A percentile compares a stretch with the other conserved stretches of the same genome.
Evolutionary conservation across 1,140 invertebrate genomes (phyloP).

Genomic region (Popillia japonica): DNA sequence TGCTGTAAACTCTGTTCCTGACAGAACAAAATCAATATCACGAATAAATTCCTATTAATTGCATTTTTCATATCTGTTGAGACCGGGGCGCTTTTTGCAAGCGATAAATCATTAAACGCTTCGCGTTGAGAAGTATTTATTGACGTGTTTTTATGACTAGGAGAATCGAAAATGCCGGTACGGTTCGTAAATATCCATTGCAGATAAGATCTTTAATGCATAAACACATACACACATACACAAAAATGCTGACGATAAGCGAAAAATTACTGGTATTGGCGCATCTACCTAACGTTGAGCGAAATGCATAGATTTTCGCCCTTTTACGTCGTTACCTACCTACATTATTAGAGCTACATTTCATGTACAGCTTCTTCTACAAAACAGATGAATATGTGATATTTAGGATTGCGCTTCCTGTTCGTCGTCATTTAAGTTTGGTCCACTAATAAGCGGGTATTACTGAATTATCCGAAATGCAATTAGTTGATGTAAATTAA

Average conservation of each 20-base stretch:
- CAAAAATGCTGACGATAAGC: neutral
- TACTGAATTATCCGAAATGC: too few species aligned
- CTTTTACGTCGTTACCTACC: neutral
- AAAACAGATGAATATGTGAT: too few species aligned
- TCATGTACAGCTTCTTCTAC: too few species aligned
- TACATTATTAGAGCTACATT: neutral
- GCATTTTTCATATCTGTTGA: constrained; percentile 11
- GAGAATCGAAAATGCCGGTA: constrained; percentile 4
- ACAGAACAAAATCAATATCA: neutral
- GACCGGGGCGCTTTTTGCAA: neutral
- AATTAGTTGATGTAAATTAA: too few species aligned
- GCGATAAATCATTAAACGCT: constrained; percentile 10
- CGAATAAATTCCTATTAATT: constrained; percentile 12
- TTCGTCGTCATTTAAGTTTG: too few species aligned
- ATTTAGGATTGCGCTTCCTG: too few species aligned
- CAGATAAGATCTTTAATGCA: neutral
- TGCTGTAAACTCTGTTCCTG: neutral
- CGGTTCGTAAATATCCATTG: constrained; percentile 2
- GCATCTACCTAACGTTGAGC: neutral
- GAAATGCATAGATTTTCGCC: constrained; percentile 4
- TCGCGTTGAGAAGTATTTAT: neutral
- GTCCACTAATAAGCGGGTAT: too few species aligned
- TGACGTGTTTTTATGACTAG: constrained; percentile 1
- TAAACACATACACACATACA: neutral
- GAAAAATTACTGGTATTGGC: constrained; percentile 2